Evolutionary conservation across 2,797 vertebrate species (phyloP).

Genomic region (Halcyon leucocephala): DNA sequence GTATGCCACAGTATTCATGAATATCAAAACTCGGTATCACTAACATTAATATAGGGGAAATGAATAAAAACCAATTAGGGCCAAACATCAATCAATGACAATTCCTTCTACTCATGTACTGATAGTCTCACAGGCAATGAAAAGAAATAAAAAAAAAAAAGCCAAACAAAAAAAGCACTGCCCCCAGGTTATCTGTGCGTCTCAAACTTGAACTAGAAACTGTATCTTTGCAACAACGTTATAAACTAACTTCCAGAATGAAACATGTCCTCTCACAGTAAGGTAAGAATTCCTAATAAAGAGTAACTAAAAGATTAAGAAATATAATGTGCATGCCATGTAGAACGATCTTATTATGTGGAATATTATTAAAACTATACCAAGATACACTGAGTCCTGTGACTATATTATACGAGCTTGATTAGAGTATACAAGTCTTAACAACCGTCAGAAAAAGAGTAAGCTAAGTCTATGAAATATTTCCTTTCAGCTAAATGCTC

Average conservation of each 20-base stretch:
- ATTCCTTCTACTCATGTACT: background rate
- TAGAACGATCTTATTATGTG: background rate
- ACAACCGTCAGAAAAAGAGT: background rate
- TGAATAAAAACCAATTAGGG: background rate
- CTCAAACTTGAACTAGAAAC: background rate
- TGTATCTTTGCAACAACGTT: background rate
- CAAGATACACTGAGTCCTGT: background rate
- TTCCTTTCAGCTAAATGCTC: background rate
- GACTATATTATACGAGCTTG: background rate
- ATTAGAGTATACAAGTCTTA: background rate
- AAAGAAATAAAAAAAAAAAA: background rate
- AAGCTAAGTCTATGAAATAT: background rate
- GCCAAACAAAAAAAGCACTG: background rate
- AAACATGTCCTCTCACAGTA: background rate
- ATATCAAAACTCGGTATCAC: background rate
- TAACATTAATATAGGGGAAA: background rate
- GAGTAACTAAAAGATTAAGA: constrained; percentile 31
- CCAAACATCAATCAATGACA: constrained; percentile 37
- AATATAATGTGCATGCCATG: rapidly evolving
- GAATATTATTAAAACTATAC: background rate
- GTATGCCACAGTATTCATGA: background rate
- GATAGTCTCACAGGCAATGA: background rate
- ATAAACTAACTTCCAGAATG: background rate
- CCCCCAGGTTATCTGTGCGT: background rate
- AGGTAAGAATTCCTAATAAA: background rate